Conservation (phyloP, 2,888 invertebrate species). For the Deilephila elpenor region DNA sequence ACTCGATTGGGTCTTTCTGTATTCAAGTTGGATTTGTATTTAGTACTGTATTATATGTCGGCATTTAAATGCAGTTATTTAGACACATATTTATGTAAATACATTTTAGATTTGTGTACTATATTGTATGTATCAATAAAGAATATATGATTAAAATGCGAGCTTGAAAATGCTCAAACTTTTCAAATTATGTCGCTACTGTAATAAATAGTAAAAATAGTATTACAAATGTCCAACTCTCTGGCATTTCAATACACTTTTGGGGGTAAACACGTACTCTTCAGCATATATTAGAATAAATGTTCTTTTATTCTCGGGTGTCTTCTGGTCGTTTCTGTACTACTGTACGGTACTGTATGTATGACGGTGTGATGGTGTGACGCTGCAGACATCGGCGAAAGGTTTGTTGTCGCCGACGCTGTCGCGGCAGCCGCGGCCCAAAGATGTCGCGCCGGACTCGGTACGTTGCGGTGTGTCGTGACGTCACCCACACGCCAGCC, state of each 20-base stretch:
- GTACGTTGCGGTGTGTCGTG: conserved; percentile 67
- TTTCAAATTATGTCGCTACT: background rate
- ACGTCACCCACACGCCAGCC: conserved; percentile 36
- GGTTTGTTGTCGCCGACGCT: conserved; percentile 75
- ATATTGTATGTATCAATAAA: no score
- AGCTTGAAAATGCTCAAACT: no score
- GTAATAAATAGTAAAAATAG: background rate
- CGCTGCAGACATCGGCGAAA: conserved; percentile 74
- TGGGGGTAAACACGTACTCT: background rate
- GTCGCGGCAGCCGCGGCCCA: conserved; percentile 64
- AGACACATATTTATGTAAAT: background rate
- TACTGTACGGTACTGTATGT: conserved; percentile 45
- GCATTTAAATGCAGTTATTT: background rate
- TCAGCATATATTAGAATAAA: conserved; percentile 11
- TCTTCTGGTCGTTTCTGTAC: conserved; percentile 44
- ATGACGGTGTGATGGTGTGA: conserved; percentile 42
- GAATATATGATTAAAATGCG: no score
- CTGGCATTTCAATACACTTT: background rate
- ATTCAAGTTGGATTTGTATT: background rate
- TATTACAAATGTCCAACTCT: background rate
- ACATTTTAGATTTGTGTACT: no score
- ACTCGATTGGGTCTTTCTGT: background rate
- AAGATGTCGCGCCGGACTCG: conserved; percentile 60
- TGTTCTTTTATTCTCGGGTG: conserved; percentile 25
- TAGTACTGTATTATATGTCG: background rate